Base-by-base conservation (phyloP, 37 sponge, comb jelly and placozoan species). In the Eunapius fragilis region DNA sequence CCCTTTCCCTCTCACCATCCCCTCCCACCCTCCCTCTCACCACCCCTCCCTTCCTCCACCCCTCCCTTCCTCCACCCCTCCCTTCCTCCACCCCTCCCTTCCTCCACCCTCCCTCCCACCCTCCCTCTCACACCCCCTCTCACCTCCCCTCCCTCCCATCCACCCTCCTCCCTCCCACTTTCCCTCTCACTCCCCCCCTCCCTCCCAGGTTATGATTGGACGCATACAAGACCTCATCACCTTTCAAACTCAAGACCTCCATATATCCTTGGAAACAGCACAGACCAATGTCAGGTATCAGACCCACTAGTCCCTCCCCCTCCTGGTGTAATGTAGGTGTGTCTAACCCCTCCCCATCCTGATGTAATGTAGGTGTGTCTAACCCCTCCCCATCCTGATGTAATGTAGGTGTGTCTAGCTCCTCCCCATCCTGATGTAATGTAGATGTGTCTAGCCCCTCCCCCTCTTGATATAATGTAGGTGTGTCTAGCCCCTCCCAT, bases 181-280 rank as follows among this genome's bases (percentile, higher is more conserved):
- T 0, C 49, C n/a, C 47, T 30, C 58, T 30, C 58, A 25, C 58
- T 7, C 79, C 9, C 79, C 25, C 30, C 35, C 33, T 0, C 70
- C 31, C 75, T 31, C 70, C 11, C 70, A 82, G 88, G 83, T 89
- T 24, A 25, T 82, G 25, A 6, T 77, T 38, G 35, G 48, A 25
- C 71, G 90, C 14, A 26, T 80, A n/a, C 72, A 79, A 37, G 86
- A 86, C 69, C 87, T 93, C 19, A 74, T 86, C 14, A 73, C 68
- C 33, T 83, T 93, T 76, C 80, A 89, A 72, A 73, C 83, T 3
- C 50, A 93, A 2, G 93, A 93, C 79, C 87, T 93, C 58, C 80
- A 87, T 30, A 68, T 70, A 19, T 70, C 84, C 4, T 25, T 69
- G 19, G 87, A 89, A 27, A 73, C 35, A 3, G 87, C 93, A 70